phyloP scores from a whole-genome alignment of 2,113 vertebrate species.

The Pteruthius melanotis region DNA sequence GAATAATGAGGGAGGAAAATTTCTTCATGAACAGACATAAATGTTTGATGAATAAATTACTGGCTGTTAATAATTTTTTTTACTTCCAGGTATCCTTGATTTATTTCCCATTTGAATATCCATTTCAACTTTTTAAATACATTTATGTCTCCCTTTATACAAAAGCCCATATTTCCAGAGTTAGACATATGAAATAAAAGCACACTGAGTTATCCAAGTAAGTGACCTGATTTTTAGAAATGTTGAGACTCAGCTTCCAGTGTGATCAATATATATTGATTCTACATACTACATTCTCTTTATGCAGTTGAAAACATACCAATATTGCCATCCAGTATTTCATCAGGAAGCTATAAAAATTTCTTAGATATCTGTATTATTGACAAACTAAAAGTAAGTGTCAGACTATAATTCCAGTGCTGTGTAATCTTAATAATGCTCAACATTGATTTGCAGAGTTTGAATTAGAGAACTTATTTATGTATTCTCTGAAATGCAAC shows the following conservation, averaged over 20 bases:
- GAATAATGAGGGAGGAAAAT: not conserved
- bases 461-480: slow-evolving; percentile 40
- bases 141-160: not conserved
- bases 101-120: not conserved
- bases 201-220: not conserved
- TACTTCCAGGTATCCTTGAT: not conserved
- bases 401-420: slow-evolving; percentile 11
- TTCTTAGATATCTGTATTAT: slow-evolving; percentile 14
- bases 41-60: not conserved
- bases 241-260: not conserved
- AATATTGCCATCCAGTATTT: slow-evolving; percentile 18
- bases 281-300: slow-evolving; percentile 3
- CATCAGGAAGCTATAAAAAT: slow-evolving; percentile 42
- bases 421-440: not conserved
- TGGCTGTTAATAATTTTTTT: not conserved
- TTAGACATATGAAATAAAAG: not conserved
- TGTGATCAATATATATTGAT: slow-evolving; percentile 38
- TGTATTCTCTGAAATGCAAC: not conserved
- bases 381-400: slow-evolving; percentile 33
- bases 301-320: slow-evolving; percentile 27
- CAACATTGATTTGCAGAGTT: slow-evolving; percentile 31
- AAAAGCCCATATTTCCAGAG: not conserved
- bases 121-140: not conserved
- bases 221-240: slow-evolving; percentile 32
- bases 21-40: not conserved